phyloP scores from a whole-genome alignment of 2,797 vertebrate genomes.

The Pantherophis alleghaniensis region DNA sequence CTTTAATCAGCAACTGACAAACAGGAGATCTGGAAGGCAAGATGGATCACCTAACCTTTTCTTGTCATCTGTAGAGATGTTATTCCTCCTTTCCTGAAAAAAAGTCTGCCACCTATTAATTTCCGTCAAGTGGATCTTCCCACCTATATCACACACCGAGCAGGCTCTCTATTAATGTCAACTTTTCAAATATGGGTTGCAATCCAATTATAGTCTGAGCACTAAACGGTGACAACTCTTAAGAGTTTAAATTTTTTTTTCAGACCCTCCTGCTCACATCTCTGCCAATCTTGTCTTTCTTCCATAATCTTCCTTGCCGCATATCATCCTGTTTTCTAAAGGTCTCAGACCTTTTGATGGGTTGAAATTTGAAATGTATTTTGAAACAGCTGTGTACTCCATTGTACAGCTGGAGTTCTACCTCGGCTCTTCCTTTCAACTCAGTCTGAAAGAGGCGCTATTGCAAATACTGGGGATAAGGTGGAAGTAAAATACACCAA shows the following conservation, averaged over 20 bases:
- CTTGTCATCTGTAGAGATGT: not conserved
- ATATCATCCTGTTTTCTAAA: not conserved
- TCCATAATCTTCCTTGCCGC: not conserved
- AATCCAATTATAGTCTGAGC: not conserved
- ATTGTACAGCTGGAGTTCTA: not conserved
- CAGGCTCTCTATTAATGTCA: not conserved
- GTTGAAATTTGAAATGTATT: not conserved
- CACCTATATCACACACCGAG: not conserved
- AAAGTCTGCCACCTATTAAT: not conserved
- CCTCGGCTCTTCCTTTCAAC: not conserved
- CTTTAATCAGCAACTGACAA: not conserved
- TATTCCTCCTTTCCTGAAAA: not conserved
- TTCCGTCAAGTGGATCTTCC: no score
- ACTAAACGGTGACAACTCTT: not conserved
- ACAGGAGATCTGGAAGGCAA: not conserved
- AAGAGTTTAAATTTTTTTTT: no score
- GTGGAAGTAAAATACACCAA: not conserved
- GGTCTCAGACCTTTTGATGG: not conserved
- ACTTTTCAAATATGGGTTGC: not conserved
- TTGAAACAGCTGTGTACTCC: not conserved
- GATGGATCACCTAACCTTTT: not conserved
- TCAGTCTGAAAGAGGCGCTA: not conserved
- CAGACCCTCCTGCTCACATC: not conserved
- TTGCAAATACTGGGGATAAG: not conserved
- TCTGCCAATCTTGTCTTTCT: not conserved